Conservation (phyloP, 2,888 invertebrate genomes). For the Ophioninae sp. region DNA sequence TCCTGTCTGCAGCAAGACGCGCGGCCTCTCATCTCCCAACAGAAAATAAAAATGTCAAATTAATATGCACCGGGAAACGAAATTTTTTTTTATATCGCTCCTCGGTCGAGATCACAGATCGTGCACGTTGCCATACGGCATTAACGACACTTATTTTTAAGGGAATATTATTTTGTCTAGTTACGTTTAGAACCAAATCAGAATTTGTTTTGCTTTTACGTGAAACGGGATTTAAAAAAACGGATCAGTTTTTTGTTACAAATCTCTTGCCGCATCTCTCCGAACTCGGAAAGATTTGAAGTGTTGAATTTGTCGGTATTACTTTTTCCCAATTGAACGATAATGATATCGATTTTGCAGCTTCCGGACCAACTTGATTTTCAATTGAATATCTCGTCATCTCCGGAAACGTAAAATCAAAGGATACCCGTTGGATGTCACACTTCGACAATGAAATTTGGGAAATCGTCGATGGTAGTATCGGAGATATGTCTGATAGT, state of each 20-base stretch:
- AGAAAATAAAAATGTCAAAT: constrained; percentile 37
- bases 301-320: too few species aligned
- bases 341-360: too few species aligned
- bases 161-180: background rate
- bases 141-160: constrained; percentile 19
- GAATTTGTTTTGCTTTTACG: too few species aligned
- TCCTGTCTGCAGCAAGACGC: constrained; percentile 25
- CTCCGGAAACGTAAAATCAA: background rate
- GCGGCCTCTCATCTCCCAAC: background rate
- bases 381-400: background rate
- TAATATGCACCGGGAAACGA: constrained; percentile 8
- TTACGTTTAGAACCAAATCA: background rate
- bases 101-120: background rate
- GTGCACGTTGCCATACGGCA: constrained; percentile 30
- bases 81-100: constrained; percentile 2
- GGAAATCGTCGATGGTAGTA: background rate
- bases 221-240: background rate
- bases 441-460: background rate
- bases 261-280: too few species aligned
- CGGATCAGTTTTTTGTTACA: background rate
- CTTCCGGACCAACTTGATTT: background rate
- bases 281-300: too few species aligned
- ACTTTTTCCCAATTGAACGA: too few species aligned
- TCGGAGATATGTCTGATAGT: background rate
- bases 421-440: background rate